Percentiles rank a stretch among this genome's conserved stretches.
phyloP scores from a whole-genome alignment of 2,888 invertebrate genomes.

The Dryococelus australis region DNA sequence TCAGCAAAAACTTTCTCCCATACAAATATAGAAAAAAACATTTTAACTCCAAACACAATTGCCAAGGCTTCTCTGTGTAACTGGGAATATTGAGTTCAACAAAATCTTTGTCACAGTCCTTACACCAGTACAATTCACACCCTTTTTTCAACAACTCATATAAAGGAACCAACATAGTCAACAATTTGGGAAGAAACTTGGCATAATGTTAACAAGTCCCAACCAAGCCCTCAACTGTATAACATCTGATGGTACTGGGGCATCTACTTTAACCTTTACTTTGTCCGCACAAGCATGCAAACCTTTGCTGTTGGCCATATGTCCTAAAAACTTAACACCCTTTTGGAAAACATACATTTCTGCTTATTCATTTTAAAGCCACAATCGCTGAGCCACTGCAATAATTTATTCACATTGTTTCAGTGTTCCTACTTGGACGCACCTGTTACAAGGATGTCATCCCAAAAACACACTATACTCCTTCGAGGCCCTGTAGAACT shows the following conservation, averaged over 20 bases:
- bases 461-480: constrained; percentile 32
- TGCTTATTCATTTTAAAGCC: constrained; percentile 32
- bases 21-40: background rate
- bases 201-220: constrained; percentile 34
- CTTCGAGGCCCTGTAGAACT: constrained; percentile 27
- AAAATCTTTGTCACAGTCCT: background rate
- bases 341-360: constrained; percentile 20
- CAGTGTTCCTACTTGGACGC: background rate
- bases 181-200: constrained; percentile 30
- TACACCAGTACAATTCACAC: background rate
- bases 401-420: background rate
- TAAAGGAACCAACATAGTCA: constrained; percentile 4
- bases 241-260: background rate
- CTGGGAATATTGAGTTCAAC: background rate
- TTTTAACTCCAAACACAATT: background rate
- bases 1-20: background rate
- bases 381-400: constrained; percentile 11
- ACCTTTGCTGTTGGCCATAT: background rate
- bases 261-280: constrained; percentile 20
- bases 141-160: constrained; percentile 16
- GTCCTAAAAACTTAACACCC: constrained; percentile 20
- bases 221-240: constrained; percentile 31
- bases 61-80: background rate
- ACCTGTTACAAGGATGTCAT: constrained; percentile 28
- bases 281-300: constrained; percentile 6